Evolutionary conservation across 2,888 invertebrate species (phyloP).

Genomic region (Diplazon laetatorius): DNA sequence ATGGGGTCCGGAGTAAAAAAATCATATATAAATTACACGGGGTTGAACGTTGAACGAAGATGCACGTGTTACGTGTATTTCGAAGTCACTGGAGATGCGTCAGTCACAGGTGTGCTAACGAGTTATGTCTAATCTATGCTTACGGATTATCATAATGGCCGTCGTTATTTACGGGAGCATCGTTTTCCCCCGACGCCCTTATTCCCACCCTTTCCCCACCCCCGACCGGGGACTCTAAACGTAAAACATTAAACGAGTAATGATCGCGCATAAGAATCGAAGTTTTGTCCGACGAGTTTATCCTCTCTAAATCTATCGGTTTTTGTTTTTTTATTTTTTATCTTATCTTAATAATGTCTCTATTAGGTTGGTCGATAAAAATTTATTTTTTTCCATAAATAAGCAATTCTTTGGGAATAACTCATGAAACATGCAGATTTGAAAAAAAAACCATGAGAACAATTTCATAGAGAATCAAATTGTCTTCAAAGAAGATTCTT

Average conservation of each 20-base stretch:
- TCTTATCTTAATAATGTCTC: too few relatives aligned
- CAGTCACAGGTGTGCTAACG: conserved; percentile 78
- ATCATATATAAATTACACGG: too few relatives aligned
- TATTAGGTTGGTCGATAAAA: too few relatives aligned
- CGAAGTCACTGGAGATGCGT: conserved; percentile 56
- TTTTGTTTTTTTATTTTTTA: conserved; percentile 29
- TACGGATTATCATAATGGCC: conserved; percentile 81
- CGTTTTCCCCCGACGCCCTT: conserved; percentile 40
- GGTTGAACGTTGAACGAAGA: background rate
- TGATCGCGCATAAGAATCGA: conserved; percentile 5
- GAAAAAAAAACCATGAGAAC: too few relatives aligned
- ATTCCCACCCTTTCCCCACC: conserved; percentile 16
- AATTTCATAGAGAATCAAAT: too few relatives aligned
- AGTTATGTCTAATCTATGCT: conserved; percentile 81
- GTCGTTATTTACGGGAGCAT: conserved; percentile 78
- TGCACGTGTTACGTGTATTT: background rate
- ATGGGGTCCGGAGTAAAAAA: too few relatives aligned
- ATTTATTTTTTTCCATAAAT: too few relatives aligned
- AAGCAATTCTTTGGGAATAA: too few relatives aligned
- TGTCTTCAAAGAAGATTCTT: too few relatives aligned
- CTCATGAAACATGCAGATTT: too few relatives aligned
- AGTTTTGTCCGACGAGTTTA: conserved; percentile 23
- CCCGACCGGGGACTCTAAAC: conserved; percentile 5
- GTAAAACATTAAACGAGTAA: conserved; percentile 42
- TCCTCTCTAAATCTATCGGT: conserved; percentile 15